A percentile compares a stretch with the other conserved stretches of the same genome.
These are phyloP conservation scores for cat (Felis catus) DNA, from an alignment of 2,113 vertebrate species.

Conservation along the genomic window F.catus_Fca126_mat1.0 CM031412.1:100906501-100907000, in stretches of 20 bases:
- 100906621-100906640: background rate
- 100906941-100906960: background rate
- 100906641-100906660: background rate
- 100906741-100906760: background rate
- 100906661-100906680: background rate
- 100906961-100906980: rapidly evolving
- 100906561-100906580: background rate
- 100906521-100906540: background rate
- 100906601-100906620: background rate
- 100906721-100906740: background rate
- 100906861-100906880: background rate
- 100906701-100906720: background rate
- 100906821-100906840: background rate
- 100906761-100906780: background rate
- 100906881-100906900: background rate
- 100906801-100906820: background rate
- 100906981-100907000: background rate
- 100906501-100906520: background rate
- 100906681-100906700: background rate
- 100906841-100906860: background rate
- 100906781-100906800: background rate
- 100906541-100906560: background rate
- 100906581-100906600: background rate
- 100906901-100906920: background rate
- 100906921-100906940: background rate